Evolutionary conservation across 2,888 invertebrate species (phyloP).

Genomic region (Erebia aethiops): DNA sequence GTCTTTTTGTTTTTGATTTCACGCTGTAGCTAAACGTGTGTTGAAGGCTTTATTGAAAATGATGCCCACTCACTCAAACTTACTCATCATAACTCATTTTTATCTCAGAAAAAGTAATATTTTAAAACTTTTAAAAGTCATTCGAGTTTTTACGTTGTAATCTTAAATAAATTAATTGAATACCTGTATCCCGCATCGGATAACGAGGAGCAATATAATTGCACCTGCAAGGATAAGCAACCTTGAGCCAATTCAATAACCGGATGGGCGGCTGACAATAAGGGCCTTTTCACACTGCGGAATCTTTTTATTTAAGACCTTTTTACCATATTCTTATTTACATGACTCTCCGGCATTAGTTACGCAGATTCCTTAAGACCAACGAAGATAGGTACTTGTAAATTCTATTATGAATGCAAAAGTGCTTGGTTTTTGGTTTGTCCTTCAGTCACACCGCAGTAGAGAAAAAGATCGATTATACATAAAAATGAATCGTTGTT

Average conservation of each 20-base stretch:
- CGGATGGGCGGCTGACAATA: conserved; percentile 16
- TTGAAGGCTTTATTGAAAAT: background rate
- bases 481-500: no score
- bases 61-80: background rate
- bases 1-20: no score
- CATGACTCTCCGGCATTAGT: no score
- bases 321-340: no score
- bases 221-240: conserved; percentile 15
- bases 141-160: background rate
- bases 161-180: conserved; percentile 14
- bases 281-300: background rate
- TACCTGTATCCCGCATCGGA: background rate
- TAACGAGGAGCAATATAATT: conserved; percentile 7
- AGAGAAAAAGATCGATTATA: no score
- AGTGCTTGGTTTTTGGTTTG: no score
- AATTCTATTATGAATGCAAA: no score
- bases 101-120: background rate
- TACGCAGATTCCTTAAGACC: no score
- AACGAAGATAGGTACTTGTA: no score
- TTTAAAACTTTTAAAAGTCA: background rate
- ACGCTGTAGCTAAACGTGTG: no score
- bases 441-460: no score
- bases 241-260: conserved; percentile 24
- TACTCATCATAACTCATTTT: background rate
- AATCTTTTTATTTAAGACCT: background rate